Base-by-base conservation (phyloP, 2,797 vertebrate genomes). In the Danio albolineatus region DNA sequence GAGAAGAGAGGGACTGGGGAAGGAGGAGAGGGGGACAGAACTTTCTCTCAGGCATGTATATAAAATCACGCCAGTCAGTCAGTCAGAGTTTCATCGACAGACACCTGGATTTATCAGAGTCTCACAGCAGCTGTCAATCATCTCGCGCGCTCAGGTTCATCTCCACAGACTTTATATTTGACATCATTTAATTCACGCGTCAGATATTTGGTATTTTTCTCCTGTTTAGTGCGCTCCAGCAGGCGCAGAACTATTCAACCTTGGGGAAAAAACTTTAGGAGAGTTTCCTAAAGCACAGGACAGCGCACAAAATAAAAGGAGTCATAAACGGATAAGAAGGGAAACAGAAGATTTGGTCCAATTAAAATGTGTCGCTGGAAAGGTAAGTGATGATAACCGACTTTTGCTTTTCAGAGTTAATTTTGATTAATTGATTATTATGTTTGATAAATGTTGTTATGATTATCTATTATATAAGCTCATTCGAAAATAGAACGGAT, bases 51-150 rank as follows among this genome's bases (percentile, higher is more conserved):
- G 83, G 75, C 72, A 79, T 82, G 76, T 62, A 77, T 84, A 86
- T 88, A 93, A 91, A 91, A 92, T 91, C 89, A 83, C 90, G 90
- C 85, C 84, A 85, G 56, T 83, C 89, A 87, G 85, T 87, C 89
- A 91, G 89, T 91, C 92, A 84, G 36, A 64, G 64, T 57, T n/a
- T 56, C 54, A 48, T 1, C 49, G 17, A 46, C 48, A 66, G 57
- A 54, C n/a, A 73, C 53, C 76, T 65, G 69, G 65, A 72, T 67
- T n/a, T 28, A 28, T 41, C 44, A 51, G 70, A 66, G 78, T 39
- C 38, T 36, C 10, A 16, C 10, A 14, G 5, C 13, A 53, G 49
- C 73, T 53, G 73, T 21, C 73, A 65, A 64, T 76, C 73, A 65
- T 16, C 6, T 8, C 49, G 10, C 17, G 7, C 14, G 49, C 48